A percentile compares a stretch with the other conserved stretches of the same genome.
These are phyloP conservation scores for Danio jaintianensis DNA, from an alignment of 2,797 vertebrate species.

Conservation along the genomic window DNA sequence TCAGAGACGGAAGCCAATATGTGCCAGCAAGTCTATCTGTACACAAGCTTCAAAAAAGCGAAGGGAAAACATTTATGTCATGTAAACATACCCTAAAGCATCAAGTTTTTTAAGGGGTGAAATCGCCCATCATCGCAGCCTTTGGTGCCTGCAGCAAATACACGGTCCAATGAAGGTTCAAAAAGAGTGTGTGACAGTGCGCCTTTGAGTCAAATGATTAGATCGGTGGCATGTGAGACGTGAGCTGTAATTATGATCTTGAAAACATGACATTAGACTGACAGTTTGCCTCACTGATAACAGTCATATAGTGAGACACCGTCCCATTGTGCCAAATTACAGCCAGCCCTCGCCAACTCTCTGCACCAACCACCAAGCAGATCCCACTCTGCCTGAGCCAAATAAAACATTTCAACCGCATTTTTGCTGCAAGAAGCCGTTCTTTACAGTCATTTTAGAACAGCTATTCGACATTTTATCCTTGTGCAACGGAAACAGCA, in stretches of 20 bases:
- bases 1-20: no score
- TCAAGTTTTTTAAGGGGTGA: background rate
- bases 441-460: no score
- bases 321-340: slow-evolving; percentile 59
- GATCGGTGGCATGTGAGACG: slow-evolving; percentile 58
- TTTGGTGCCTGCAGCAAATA: background rate
- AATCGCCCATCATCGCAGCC: background rate
- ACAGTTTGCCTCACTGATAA: slow-evolving; percentile 54
- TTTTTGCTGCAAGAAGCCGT: no score
- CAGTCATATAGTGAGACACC: slow-evolving; percentile 52
- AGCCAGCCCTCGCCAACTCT: slow-evolving; percentile 36
- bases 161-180: background rate
- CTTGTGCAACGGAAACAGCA: no score
- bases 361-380: slow-evolving; percentile 2
- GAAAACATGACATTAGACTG: slow-evolving; percentile 60
- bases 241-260: slow-evolving; percentile 61
- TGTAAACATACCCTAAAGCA: background rate
- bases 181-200: background rate
- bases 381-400: background rate
- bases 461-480: no score
- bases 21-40: no score
- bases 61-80: no score
- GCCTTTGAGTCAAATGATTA: slow-evolving; percentile 56
- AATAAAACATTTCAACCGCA: background rate
- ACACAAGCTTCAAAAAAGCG: no score